phyloP scores from a whole-genome alignment of 2,888 invertebrate genomes.

The Spicauda simplicius region DNA sequence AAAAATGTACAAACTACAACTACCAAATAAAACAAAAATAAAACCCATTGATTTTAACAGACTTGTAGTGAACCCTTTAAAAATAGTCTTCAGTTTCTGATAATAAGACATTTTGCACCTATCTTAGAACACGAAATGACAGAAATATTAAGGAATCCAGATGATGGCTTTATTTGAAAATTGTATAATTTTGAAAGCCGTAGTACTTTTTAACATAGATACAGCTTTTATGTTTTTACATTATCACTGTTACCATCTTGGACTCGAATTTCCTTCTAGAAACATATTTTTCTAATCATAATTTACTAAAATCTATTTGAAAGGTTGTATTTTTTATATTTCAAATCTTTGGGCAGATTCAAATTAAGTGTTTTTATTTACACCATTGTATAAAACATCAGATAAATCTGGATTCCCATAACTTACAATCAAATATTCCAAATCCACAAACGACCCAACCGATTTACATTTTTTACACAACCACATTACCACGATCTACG shows the following conservation, averaged over 20 bases:
- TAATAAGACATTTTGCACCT: neutral
- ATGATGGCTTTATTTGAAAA: neutral
- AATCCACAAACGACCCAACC: conserved; percentile 6
- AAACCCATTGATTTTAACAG: neutral
- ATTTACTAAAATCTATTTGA: too few relatives aligned
- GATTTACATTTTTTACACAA: conserved; percentile 24
- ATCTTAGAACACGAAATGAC: neutral
- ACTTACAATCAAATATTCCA: neutral
- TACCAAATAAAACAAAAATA: conserved; percentile 4
- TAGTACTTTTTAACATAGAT: too few relatives aligned
- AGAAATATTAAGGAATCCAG: conserved; percentile 2
- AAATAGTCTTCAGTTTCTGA: neutral
- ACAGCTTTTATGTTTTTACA: too few relatives aligned
- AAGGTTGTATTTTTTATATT: too few relatives aligned
- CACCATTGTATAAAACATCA: neutral
- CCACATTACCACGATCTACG: conserved; percentile 32
- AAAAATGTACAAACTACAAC: conserved; percentile 9
- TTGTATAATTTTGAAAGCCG: too few relatives aligned
- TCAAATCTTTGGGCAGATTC: too few relatives aligned
- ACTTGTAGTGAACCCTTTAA: neutral
- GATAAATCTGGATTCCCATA: conserved; percentile 4
- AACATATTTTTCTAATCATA: too few relatives aligned
- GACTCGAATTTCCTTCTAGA: too few relatives aligned
- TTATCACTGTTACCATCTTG: too few relatives aligned
- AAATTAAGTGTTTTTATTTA: neutral